These are phyloP conservation scores for Metalampra italica DNA, from an alignment of 2,888 invertebrate genomes.

Conservation along the genomic window DNA sequence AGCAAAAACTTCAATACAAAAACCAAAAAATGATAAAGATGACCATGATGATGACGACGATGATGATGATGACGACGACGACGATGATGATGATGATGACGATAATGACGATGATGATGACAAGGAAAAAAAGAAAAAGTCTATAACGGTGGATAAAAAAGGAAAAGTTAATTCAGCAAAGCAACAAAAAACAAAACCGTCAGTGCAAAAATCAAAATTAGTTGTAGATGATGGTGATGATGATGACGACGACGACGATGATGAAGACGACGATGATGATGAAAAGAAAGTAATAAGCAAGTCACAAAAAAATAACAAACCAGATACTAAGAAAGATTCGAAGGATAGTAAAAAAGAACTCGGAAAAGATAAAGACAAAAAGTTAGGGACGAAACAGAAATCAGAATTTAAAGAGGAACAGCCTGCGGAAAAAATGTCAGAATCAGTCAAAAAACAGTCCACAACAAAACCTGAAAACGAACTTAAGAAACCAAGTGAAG, in stretches of 20 bases:
- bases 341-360: conserved; percentile 22
- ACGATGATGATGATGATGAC: conserved; percentile 8
- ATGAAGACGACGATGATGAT: conserved; percentile 23
- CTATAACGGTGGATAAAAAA: conserved; percentile 13
- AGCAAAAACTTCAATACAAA: background rate
- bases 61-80: conserved; percentile 9
- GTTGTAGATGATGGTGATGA: conserved; percentile 12
- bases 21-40: conserved; percentile 7
- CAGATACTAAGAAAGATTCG: conserved; percentile 20
- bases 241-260: conserved; percentile 20
- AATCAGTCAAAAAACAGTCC: conserved; percentile 8
- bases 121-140: conserved; percentile 14
- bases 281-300: conserved; percentile 12
- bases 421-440: conserved; percentile 17
- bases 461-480: conserved; percentile 8
- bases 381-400: background rate
- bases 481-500: conserved; percentile 10
- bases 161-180: background rate
- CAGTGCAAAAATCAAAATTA: background rate
- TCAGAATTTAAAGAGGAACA: conserved; percentile 11
- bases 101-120: conserved; percentile 7
- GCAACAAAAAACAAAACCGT: background rate
- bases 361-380: conserved; percentile 14
- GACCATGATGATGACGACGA: conserved; percentile 14
- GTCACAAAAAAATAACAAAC: conserved; percentile 10